Conservation (phyloP, 2,797 vertebrate species). For the Myotis daubentonii region DNA sequence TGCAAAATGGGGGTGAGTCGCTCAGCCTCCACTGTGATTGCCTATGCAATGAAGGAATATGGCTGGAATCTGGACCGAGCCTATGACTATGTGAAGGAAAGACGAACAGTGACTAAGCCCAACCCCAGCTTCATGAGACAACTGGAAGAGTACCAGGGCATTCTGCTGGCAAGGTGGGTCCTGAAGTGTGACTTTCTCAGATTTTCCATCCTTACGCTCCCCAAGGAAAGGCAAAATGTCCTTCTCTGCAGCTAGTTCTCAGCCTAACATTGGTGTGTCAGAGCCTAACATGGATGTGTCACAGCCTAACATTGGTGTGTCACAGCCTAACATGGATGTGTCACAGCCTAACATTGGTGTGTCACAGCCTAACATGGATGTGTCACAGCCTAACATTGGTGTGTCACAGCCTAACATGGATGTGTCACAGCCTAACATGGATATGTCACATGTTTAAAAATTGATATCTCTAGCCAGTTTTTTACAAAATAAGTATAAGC, state of each 20-base stretch:
- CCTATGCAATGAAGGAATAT: conserved; percentile 99
- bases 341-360: conserved; percentile 1
- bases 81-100: conserved; percentile 95
- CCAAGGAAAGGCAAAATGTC: background rate
- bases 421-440: background rate
- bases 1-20: conserved; percentile 99
- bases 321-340: background rate
- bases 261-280: background rate
- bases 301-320: conserved; percentile 4
- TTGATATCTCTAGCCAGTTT: conserved; percentile 5
- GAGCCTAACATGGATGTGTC: background rate
- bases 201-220: background rate
- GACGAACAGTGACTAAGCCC: conserved; percentile 94
- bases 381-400: background rate
- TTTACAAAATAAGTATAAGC: background rate
- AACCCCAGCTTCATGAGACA: conserved; percentile 99
- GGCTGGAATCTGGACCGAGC: conserved; percentile 97
- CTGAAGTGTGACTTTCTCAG: background rate
- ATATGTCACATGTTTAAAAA: conserved; percentile 16
- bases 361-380: background rate
- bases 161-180: conserved; percentile 95
- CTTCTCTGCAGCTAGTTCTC: background rate
- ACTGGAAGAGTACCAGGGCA: conserved; percentile 98
- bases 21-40: conserved; percentile 97
- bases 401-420: conserved; percentile 2